Evolutionary conservation across 2,113 vertebrate genomes (phyloP).

Genomic region (Chlamydotis undulata): DNA sequence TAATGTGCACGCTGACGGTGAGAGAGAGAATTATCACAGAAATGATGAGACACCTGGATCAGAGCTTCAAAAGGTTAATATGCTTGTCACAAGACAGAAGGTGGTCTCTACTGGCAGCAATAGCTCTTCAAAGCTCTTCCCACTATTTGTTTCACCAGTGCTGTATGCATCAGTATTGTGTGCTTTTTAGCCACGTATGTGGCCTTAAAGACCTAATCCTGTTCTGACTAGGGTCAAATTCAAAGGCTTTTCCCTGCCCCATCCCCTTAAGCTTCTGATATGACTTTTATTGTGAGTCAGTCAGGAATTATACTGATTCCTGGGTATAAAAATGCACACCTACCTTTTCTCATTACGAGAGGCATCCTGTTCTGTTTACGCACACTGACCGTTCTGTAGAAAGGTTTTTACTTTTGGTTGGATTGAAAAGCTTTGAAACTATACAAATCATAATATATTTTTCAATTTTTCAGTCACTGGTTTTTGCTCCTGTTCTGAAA

Average conservation of each 20-base stretch:
- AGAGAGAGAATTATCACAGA: background rate
- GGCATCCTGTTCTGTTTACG: background rate
- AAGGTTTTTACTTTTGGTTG: background rate
- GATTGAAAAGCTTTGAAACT: background rate
- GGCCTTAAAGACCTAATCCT: constrained; percentile 3
- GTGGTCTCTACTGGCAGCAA: background rate
- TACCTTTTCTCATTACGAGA: background rate
- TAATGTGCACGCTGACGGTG: background rate
- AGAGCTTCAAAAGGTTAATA: constrained; percentile 23
- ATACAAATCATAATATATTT: background rate
- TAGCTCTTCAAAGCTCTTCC: background rate
- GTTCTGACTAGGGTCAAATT: constrained; percentile 1
- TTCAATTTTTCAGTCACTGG: background rate
- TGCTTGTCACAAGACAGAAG: background rate
- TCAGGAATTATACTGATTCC: background rate
- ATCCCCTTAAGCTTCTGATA: background rate
- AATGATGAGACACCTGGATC: background rate
- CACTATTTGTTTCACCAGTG: constrained; percentile 20
- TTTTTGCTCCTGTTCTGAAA: background rate
- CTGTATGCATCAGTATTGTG: background rate
- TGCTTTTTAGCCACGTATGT: background rate
- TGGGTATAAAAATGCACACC: background rate
- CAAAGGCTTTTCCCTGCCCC: constrained; percentile 15
- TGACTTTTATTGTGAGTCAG: background rate
- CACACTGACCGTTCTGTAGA: background rate